phyloP scores from a whole-genome alignment of 2,888 invertebrate genomes.

The Phrixothrix hirtus region DNA sequence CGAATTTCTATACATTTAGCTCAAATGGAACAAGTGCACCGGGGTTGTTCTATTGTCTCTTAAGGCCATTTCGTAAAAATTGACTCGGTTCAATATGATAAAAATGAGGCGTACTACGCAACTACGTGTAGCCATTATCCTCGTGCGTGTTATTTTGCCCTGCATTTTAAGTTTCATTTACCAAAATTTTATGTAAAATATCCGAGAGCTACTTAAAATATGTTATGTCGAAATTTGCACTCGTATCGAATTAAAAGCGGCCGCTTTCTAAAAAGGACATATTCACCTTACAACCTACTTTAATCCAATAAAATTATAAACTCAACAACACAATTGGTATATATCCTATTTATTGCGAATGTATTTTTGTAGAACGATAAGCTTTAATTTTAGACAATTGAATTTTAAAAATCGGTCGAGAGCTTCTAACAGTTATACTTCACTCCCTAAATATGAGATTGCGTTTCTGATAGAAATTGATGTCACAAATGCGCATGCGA shows the following conservation, averaged over 20 bases:
- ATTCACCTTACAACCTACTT: slow-evolving; percentile 3
- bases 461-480: background rate
- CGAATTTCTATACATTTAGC: slow-evolving; percentile 31
- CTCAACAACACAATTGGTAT: background rate
- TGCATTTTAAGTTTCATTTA: background rate
- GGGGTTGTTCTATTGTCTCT: slow-evolving; percentile 23
- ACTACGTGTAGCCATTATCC: background rate
- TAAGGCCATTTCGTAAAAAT: slow-evolving; percentile 21
- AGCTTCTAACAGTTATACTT: background rate
- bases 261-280: background rate
- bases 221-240: slow-evolving; percentile 1
- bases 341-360: background rate
- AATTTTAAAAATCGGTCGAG: too few species aligned
- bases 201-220: background rate
- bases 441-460: background rate
- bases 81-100: slow-evolving; percentile 11
- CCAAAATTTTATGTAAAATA: background rate
- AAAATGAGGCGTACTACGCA: slow-evolving; percentile 10
- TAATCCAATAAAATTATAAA: background rate
- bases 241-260: slow-evolving; percentile 1
- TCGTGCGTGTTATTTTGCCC: slow-evolving; percentile 14
- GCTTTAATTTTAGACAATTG: too few species aligned
- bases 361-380: too few species aligned
- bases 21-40: slow-evolving; percentile 30
- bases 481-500: background rate